These are phyloP conservation scores for Danionella dracula DNA, from an alignment of 2,797 vertebrate species.

Conservation along the genomic window DNA sequence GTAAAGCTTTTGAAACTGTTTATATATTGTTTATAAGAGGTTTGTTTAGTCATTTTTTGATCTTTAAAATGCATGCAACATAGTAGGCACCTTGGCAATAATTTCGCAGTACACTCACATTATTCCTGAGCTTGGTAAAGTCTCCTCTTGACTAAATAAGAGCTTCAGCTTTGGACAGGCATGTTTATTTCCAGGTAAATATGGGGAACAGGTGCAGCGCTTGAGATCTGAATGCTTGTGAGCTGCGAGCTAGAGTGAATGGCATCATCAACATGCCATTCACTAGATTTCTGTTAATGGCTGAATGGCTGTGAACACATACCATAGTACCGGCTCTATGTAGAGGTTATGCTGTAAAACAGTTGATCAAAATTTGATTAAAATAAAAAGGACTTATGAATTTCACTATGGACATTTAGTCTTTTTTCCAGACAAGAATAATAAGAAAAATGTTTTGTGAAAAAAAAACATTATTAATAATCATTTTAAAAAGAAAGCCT, in stretches of 20 bases:
- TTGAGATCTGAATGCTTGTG: slow-evolving; percentile 52
- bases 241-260: slow-evolving; percentile 46
- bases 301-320: slow-evolving; percentile 35
- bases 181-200: slow-evolving; percentile 59
- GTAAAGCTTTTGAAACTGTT: too few relatives aligned
- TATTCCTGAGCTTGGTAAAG: too few relatives aligned
- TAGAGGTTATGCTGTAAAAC: slow-evolving; percentile 13
- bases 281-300: slow-evolving; percentile 45
- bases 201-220: slow-evolving; percentile 69
- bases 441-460: too few relatives aligned
- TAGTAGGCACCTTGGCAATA: too few relatives aligned
- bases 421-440: background rate
- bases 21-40: too few relatives aligned
- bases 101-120: too few relatives aligned
- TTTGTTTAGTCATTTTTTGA: too few relatives aligned
- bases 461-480: too few relatives aligned
- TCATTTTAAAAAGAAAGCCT: too few relatives aligned
- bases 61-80: too few relatives aligned
- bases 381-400: slow-evolving; percentile 1
- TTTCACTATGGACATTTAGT: background rate
- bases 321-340: slow-evolving; percentile 27
- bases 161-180: slow-evolving; percentile 36
- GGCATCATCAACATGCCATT: slow-evolving; percentile 46
- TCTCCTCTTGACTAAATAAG: too few relatives aligned
- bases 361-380: slow-evolving; percentile 19